These are phyloP conservation scores for Chaunax sp. DNA, from an alignment of 2,797 vertebrate species.

Conservation along the genomic window DNA sequence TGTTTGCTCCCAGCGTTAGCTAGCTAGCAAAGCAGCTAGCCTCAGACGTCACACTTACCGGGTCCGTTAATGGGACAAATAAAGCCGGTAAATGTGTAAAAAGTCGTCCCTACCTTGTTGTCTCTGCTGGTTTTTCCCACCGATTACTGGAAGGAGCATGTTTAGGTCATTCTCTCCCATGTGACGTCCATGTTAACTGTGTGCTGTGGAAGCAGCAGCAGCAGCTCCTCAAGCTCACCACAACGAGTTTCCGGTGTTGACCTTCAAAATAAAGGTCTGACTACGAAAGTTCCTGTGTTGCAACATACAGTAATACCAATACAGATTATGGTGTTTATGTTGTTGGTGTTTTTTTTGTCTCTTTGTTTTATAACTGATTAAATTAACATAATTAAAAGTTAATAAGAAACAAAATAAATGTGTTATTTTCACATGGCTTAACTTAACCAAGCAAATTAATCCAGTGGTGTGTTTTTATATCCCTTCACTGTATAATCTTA, in stretches of 20 bases:
- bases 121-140: conserved; percentile 65
- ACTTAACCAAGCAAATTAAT: no score
- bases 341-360: no score
- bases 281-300: not conserved
- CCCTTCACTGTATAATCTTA: no score
- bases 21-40: not conserved
- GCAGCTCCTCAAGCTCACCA: not conserved
- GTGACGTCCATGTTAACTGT: conserved; percentile 72
- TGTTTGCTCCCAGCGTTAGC: conserved; percentile 21
- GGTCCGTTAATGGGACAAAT: fast-evolving
- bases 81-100: fast-evolving
- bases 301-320: no score
- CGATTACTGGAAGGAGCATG: conserved; percentile 61
- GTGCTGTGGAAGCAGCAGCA: conserved; percentile 16
- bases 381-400: no score
- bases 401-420: no score
- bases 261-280: conserved; percentile 45
- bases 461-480: no score
- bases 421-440: no score
- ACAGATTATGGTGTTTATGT: no score
- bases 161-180: conserved; percentile 67
- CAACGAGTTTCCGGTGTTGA: not conserved
- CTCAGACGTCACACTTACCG: fast-evolving
- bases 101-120: conserved; percentile 62
- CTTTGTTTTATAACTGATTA: no score